Percentiles rank a stretch among this genome's conserved stretches.
phyloP scores from a whole-genome alignment of 1,140 invertebrate species.

The Drosophila kepulauana region DNA sequence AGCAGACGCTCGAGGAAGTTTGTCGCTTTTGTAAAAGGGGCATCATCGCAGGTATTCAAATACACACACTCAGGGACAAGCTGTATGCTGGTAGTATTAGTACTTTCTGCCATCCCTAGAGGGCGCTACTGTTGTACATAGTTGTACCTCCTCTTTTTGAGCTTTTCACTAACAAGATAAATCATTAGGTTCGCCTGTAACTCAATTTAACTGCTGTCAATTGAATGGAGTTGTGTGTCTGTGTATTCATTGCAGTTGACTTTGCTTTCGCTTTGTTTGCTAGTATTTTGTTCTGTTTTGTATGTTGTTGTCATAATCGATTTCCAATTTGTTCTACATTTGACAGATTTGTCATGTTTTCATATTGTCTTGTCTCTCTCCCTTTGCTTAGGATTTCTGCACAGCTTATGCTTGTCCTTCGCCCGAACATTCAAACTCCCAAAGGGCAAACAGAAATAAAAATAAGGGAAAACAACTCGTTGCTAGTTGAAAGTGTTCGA shows the following conservation, averaged over 20 bases:
- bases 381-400: constrained; percentile 1
- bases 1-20: constrained; percentile 16
- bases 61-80: constrained; percentile 10
- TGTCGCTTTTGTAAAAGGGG: constrained; percentile 34
- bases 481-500: background rate
- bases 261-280: background rate
- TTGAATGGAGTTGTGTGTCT: constrained; percentile 24
- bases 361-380: constrained; percentile 3
- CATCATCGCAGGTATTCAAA: constrained; percentile 45
- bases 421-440: constrained; percentile 15
- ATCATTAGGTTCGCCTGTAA: constrained; percentile 47
- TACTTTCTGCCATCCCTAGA: background rate
- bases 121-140: background rate
- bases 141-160: background rate
- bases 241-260: background rate
- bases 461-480: background rate
- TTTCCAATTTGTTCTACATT: constrained; percentile 44
- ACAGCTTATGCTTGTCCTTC: constrained; percentile 24
- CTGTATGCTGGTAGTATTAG: background rate
- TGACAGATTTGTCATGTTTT: constrained; percentile 52
- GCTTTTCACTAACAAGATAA: constrained; percentile 50
- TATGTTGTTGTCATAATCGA: constrained; percentile 38
- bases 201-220: constrained; percentile 57
- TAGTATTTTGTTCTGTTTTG: background rate
- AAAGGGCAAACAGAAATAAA: constrained; percentile 1